These are phyloP conservation scores for Gouania willdenowi DNA, from an alignment of 2,797 vertebrate genomes.

Conservation along the genomic window DNA sequence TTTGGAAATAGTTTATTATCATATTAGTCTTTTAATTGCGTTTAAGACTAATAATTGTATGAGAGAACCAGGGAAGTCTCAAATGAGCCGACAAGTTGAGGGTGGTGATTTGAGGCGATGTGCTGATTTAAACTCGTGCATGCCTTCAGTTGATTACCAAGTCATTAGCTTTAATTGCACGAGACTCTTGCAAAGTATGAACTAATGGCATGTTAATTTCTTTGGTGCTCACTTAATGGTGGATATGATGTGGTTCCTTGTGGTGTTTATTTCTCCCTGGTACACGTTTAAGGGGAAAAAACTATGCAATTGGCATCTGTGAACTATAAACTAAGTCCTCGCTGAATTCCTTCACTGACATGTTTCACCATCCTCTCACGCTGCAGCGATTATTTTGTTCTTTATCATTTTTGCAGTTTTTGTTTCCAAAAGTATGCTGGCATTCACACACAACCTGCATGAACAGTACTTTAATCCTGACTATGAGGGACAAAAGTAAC, in stretches of 20 bases:
- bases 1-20: not conserved
- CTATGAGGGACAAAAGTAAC: no score
- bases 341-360: not conserved
- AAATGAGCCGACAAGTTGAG: slow-evolving; percentile 1
- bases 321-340: slow-evolving; percentile 11
- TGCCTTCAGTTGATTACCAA: slow-evolving; percentile 31
- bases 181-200: slow-evolving; percentile 21
- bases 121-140: slow-evolving; percentile 12
- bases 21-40: not conserved
- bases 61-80: no score
- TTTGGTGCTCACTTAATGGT: slow-evolving; percentile 20
- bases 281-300: slow-evolving; percentile 10
- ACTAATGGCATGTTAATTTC: slow-evolving; percentile 50
- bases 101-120: slow-evolving; percentile 10
- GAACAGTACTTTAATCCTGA: no score
- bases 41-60: no score
- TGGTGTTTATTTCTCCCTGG: slow-evolving; percentile 13
- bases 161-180: slow-evolving; percentile 42
- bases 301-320: not conserved
- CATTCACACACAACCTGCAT: no score
- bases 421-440: no score
- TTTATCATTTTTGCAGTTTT: no score
- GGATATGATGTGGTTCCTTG: slow-evolving; percentile 20
- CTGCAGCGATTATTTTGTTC: no score
- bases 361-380: no score